Evolutionary conservation across 2,888 invertebrate species (phyloP), one percentile per base, ranked within the genome.

Genomic region (Eristalis pertinax): DNA sequence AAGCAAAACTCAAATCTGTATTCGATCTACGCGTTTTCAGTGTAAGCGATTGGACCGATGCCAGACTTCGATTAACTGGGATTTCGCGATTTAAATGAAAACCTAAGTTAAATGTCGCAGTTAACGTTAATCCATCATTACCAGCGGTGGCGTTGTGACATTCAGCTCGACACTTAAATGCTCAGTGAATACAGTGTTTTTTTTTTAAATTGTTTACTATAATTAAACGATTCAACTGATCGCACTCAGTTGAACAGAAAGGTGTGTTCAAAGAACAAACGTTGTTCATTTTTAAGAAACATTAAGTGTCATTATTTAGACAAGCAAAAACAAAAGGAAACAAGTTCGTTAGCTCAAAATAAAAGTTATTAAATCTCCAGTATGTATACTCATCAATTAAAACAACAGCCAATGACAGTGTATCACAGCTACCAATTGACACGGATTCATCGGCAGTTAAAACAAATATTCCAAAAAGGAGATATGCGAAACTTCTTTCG

Each of bases 51-150:
- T 87, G 87, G 87, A 79, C 41, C 50, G 56, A 56, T 68, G 84
- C 87, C 87, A 84, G 72, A 76, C 32, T 13, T 2, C 43, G 56
- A 63, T 67, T 62, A 79, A 60, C 43, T 58, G 67, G 72, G 67
- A 56, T 68, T 72, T 60, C 50, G 26, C 79, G 64, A 84, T 76
- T 87, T 84, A 79, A 87, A 79, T 73, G 76, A 75, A 86, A 83
- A 68, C 63, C 64, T 35, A 60, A 79, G 63, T 68, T n/a, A 80
- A 76, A 29, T 68, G 62, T 62, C 38, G 68, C 84, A 87, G 79
- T 87, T 80, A 73, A 60, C 50, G 24, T 87, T 73, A 76, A 80
- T 83, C 84, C 87, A 80, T 84, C 87, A 84, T 72, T 78, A 79
- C 24, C 2, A 35, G 35, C 75, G 83, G 86, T 79, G 29, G 82